Conservation (phyloP, 2,113 vertebrate species). For the Lynx canadensis region DNA sequence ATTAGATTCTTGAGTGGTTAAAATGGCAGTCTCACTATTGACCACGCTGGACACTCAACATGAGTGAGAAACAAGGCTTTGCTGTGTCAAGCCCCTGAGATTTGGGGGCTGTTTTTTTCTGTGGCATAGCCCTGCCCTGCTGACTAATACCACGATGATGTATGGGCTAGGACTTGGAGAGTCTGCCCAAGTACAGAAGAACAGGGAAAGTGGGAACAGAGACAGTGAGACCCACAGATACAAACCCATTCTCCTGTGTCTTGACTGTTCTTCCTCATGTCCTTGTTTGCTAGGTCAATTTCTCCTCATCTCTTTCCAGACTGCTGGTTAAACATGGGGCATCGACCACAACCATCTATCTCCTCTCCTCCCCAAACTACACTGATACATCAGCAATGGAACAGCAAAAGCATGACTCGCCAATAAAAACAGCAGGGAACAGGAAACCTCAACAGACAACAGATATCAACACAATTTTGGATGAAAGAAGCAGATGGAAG, state of each 20-base stretch:
- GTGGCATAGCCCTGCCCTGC: neutral
- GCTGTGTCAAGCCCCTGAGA: neutral
- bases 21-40: neutral
- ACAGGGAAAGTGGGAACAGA: neutral
- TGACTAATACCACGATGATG: neutral
- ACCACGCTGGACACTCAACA: rapidly evolving
- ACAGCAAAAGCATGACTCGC: neutral
- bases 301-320: neutral
- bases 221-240: neutral
- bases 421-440: neutral
- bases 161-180: too few relatives aligned
- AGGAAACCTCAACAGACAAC: neutral
- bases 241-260: neutral
- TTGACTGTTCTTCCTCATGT: neutral
- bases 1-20: neutral
- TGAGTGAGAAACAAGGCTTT: neutral
- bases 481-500: neutral
- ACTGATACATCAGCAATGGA: neutral
- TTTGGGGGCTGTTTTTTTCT: neutral
- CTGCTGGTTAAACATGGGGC: neutral
- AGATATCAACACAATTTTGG: neutral
- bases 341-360: neutral
- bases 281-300: neutral
- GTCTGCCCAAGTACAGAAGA: neutral
- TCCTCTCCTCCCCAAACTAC: neutral